Evolutionary conservation across 2,797 vertebrate genomes (phyloP).

Genomic region (Garrulus glandarius): DNA sequence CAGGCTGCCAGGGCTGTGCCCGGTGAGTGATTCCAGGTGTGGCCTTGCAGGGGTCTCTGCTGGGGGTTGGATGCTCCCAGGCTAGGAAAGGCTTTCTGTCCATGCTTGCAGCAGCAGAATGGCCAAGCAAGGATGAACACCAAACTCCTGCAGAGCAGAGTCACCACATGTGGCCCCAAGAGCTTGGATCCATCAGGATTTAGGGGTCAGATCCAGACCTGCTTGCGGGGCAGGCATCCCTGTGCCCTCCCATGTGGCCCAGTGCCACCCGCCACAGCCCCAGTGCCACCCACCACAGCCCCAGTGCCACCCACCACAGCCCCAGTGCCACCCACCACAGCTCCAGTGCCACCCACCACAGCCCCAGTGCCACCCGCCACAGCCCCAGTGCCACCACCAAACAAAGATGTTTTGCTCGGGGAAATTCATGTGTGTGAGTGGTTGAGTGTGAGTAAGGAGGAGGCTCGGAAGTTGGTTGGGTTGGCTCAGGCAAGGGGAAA

Average conservation of each 20-base stretch:
- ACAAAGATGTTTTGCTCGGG: not conserved
- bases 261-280: not conserved
- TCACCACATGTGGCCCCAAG: accelerated
- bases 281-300: not conserved
- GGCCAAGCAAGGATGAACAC: not conserved
- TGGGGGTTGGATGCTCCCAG: accelerated
- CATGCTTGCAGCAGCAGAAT: not conserved
- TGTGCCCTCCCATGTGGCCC: accelerated
- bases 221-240: accelerated
- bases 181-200: accelerated
- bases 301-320: not conserved
- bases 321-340: no score
- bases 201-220: not conserved
- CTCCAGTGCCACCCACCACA: no score
- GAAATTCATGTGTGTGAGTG: not conserved
- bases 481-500: not conserved
- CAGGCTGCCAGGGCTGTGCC: not conserved
- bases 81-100: not conserved
- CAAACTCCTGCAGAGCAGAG: not conserved
- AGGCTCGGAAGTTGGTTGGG: not conserved
- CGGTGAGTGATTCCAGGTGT: accelerated
- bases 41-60: not conserved
- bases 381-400: not conserved
- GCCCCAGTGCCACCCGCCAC: not conserved
- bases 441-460: not conserved